phyloP scores from a whole-genome alignment of 2,797 vertebrate species.

The Chanos chanos region DNA sequence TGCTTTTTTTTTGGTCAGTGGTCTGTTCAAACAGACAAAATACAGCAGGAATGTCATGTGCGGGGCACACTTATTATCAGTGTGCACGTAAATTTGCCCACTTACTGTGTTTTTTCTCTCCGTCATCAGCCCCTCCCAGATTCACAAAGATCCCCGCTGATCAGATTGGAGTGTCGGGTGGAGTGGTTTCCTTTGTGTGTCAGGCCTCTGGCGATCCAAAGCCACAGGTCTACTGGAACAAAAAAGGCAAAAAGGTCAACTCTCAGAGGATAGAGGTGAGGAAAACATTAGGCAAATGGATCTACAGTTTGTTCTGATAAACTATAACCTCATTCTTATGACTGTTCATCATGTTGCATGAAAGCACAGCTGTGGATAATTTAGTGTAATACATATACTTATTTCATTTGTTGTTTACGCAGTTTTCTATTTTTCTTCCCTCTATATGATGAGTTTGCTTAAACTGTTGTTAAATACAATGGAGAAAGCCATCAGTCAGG shows the following conservation, averaged over 20 bases:
- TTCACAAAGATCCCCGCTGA: slow-evolving; percentile 91
- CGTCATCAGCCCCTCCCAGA: slow-evolving; percentile 59
- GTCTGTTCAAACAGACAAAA: too few relatives aligned
- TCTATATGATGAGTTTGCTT: too few relatives aligned
- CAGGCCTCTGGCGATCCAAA: slow-evolving; percentile 91
- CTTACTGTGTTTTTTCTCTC: background rate
- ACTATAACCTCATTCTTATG: too few relatives aligned
- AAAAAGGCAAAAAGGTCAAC: slow-evolving; percentile 98
- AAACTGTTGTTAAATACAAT: too few relatives aligned
- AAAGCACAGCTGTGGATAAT: too few relatives aligned
- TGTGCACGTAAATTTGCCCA: too few relatives aligned
- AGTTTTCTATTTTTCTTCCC: too few relatives aligned
- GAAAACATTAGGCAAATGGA: background rate
- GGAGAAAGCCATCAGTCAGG: too few relatives aligned
- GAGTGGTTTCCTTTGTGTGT: slow-evolving; percentile 96
- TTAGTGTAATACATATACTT: too few relatives aligned
- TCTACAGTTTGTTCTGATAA: background rate
- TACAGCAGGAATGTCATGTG: too few relatives aligned
- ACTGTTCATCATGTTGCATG: too few relatives aligned
- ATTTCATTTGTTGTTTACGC: background rate
- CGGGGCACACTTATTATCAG: background rate
- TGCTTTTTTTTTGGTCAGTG: too few relatives aligned
- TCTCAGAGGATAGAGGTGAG: slow-evolving; percentile 97
- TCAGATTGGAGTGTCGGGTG: slow-evolving; percentile 95
- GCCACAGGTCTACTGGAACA: slow-evolving; percentile 95